Evolutionary conservation across 2,113 vertebrate species (phyloP).

Genomic region (Perognathus longimembris): DNA sequence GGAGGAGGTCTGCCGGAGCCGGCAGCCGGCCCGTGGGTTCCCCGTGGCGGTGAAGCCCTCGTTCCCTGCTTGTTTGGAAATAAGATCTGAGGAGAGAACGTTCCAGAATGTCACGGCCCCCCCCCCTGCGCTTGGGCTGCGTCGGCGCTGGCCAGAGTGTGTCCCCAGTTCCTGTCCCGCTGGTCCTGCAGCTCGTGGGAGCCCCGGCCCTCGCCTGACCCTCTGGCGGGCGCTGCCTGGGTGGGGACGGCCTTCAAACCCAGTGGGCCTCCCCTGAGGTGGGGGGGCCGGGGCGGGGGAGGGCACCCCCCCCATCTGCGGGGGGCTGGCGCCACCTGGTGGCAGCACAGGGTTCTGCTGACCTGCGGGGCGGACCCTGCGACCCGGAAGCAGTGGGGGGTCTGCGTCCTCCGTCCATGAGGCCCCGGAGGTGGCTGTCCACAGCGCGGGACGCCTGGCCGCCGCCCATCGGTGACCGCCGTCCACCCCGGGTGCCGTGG

Average conservation of each 20-base stretch:
- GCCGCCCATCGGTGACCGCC: accelerated
- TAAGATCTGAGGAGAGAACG: background rate
- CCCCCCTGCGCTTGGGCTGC: accelerated
- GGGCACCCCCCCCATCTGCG: background rate
- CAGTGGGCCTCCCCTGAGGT: no score
- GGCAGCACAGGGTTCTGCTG: background rate
- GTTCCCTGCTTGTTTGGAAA: background rate
- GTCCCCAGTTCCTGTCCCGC: accelerated
- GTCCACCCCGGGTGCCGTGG: accelerated
- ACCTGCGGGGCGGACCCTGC: accelerated
- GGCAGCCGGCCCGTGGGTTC: accelerated
- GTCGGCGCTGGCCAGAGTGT: accelerated
- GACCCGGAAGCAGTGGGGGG: accelerated
- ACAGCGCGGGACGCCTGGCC: background rate
- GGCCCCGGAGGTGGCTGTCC: no score
- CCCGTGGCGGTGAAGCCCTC: accelerated
- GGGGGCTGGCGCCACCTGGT: constrained; percentile 1
- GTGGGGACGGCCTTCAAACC: accelerated
- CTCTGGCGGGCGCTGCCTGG: background rate
- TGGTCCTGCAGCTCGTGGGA: background rate
- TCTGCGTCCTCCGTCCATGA: background rate
- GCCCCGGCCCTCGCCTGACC: accelerated
- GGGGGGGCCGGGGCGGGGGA: no score
- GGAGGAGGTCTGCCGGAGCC: background rate
- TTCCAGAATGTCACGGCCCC: accelerated